A percentile compares a stretch with the other conserved stretches of the same genome.
Evolutionary conservation across 2,888 invertebrate genomes (phyloP).

Genomic region (Apodemia hepburni): DNA sequence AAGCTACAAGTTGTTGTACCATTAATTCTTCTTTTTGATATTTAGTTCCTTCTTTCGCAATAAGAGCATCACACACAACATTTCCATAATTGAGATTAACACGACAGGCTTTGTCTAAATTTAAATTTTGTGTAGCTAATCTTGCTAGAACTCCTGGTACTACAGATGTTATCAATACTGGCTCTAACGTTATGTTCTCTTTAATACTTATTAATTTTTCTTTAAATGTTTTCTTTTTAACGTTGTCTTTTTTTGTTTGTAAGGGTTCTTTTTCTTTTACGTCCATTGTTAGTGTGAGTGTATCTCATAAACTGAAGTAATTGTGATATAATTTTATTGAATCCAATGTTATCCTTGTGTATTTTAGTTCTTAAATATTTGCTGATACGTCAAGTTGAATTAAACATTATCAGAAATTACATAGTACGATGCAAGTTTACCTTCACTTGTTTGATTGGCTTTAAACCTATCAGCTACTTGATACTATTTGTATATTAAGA

Average conservation of each 20-base stretch:
- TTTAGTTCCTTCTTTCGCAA: conserved; percentile 83
- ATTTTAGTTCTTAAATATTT: conserved; percentile 23
- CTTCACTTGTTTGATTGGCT: not conserved
- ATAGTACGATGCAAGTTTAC: conserved; percentile 18
- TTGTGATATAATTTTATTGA: conserved; percentile 18
- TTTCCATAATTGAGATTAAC: conserved; percentile 87
- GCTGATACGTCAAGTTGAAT: conserved; percentile 11
- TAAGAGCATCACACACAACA: conserved; percentile 86
- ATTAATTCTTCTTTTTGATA: conserved; percentile 81
- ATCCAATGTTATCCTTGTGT: conserved; percentile 14
- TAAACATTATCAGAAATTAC: conserved; percentile 25
- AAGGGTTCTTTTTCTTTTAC: conserved; percentile 52
- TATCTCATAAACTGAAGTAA: conserved; percentile 21
- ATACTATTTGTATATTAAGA: not conserved
- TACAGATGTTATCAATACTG: conserved; percentile 82
- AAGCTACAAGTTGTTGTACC: conserved; percentile 77
- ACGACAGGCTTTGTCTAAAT: conserved; percentile 91
- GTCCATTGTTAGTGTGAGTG: conserved; percentile 40
- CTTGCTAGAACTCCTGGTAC: conserved; percentile 83
- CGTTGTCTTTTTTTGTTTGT: conserved; percentile 36
- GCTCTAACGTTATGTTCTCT: conserved; percentile 83
- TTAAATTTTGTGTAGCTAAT: conserved; percentile 90
- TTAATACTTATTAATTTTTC: conserved; percentile 69
- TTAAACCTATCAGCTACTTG: conserved; percentile 13
- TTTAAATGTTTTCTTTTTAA: conserved; percentile 51